Percentiles rank a stretch among this genome's conserved stretches.
Conservation (phyloP, 2,888 invertebrate species). For the Coelinius sp. region DNA sequence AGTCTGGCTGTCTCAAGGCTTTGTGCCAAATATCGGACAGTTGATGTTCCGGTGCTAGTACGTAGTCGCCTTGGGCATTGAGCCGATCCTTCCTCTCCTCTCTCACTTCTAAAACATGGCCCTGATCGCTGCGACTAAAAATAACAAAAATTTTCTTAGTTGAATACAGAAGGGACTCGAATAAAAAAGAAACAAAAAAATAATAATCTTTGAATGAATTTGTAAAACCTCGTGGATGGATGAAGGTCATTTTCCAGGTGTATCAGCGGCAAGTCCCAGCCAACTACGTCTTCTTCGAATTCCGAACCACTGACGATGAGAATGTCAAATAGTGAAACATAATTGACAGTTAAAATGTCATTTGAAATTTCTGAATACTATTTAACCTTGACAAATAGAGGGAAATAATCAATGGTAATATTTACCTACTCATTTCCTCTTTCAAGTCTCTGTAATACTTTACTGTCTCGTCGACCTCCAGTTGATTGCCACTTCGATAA, state of each 20-base stretch:
- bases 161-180: background rate
- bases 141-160: background rate
- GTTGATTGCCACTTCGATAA: slow-evolving; percentile 63
- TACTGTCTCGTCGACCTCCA: slow-evolving; percentile 63
- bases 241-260: slow-evolving; percentile 71
- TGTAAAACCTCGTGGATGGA: slow-evolving; percentile 65
- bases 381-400: too few relatives aligned
- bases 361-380: too few relatives aligned
- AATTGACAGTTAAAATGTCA: slow-evolving; percentile 62
- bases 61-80: slow-evolving; percentile 65
- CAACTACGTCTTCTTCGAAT: slow-evolving; percentile 73
- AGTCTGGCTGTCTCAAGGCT: slow-evolving; percentile 64
- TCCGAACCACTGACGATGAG: slow-evolving; percentile 71
- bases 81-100: slow-evolving; percentile 69
- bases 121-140: slow-evolving; percentile 48
- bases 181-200: slow-evolving; percentile 5
- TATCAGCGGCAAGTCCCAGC: slow-evolving; percentile 76
- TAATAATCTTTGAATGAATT: slow-evolving; percentile 8
- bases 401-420: slow-evolving; percentile 40
- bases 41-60: slow-evolving; percentile 65
- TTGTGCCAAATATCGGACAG: slow-evolving; percentile 70
- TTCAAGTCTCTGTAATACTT: slow-evolving; percentile 67
- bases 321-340: slow-evolving; percentile 65
- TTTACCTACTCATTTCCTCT: slow-evolving; percentile 72
- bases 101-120: slow-evolving; percentile 67